Evolutionary conservation across 1,140 invertebrate genomes (phyloP), one percentile per base, ranked within the genome.

Genomic region (Leptinotarsa lineolata): DNA sequence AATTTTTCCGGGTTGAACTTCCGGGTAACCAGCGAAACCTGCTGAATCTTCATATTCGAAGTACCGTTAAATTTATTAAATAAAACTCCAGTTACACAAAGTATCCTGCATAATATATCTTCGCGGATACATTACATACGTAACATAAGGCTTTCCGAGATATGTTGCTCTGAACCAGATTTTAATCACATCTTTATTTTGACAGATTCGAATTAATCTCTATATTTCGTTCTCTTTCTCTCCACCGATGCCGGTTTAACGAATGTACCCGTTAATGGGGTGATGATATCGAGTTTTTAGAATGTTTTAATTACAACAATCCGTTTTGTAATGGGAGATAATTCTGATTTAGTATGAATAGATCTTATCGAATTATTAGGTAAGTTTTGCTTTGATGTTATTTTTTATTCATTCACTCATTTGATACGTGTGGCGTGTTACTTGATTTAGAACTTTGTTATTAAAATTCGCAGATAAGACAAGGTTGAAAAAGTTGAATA

Each of bases 31-130:
- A 18, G 48, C 48, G 0, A 18, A 54, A 54, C n/a, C 48, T 18
- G 48, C 48, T 54, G 48, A 54, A 54, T 54, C 48, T 13, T 15
- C 48, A 15, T 54, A 54, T 54, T 54, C 48, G 48, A 54, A 54
- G 61, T 63, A 63, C 61, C 61, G 61, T 63, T 63, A 63, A 63
- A 63, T 63, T 63, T 63, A 63, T 63, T 63, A 63, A 63, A 63
- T 63, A 22, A 63, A 63, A 63, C 61, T 63, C 61, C 61, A 63
- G 61, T 63, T 22, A 63, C 61, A 63, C 61, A 63, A 63, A 63
- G 61, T 63, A 63, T 63, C 61, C 61, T 63, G 20, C 61, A 63
- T 63, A 63, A 63, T 63, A 63, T 63, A 63, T 63, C 61, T 63
- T 63, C 20, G 61, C 20, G 13, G 61, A 18, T 63, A 63, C 61